These are phyloP conservation scores for Serranus cabrilla DNA, from an alignment of 2,797 vertebrate genomes.

Conservation along the genomic window DNA sequence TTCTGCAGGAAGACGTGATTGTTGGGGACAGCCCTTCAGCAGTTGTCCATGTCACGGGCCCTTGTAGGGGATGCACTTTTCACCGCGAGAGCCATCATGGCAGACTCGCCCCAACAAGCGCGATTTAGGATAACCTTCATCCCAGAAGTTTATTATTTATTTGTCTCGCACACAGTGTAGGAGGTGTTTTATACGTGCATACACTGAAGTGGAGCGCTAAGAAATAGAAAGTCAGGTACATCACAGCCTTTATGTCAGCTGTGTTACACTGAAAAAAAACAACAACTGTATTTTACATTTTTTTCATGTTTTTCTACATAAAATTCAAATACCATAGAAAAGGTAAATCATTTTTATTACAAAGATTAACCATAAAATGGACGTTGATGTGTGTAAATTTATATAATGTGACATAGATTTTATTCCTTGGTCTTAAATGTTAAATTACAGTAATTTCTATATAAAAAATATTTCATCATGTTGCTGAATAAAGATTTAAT, in stretches of 20 bases:
- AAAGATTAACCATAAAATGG: too few relatives aligned
- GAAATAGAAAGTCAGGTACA: conserved; percentile 8
- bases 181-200: conserved; percentile 29
- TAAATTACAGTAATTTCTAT: too few relatives aligned
- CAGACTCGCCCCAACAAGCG: conserved; percentile 41
- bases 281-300: too few relatives aligned
- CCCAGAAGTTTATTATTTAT: conserved; percentile 54
- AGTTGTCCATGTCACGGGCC: conserved; percentile 78
- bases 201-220: conserved; percentile 15
- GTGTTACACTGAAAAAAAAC: too few relatives aligned
- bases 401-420: too few relatives aligned
- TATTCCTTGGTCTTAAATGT: too few relatives aligned
- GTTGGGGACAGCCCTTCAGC: conserved; percentile 82
- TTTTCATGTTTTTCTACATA: too few relatives aligned
- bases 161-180: neutral
- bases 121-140: conserved; percentile 60
- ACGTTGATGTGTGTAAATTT: too few relatives aligned
- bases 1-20: conserved; percentile 74
- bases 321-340: too few relatives aligned
- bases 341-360: too few relatives aligned
- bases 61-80: conserved; percentile 72
- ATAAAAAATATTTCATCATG: too few relatives aligned
- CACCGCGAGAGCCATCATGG: conserved; percentile 54
- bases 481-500: too few relatives aligned
- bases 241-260: conserved; percentile 33